Evolutionary conservation across 2,888 invertebrate species (phyloP).

Genomic region (Drosophila anomelani): DNA sequence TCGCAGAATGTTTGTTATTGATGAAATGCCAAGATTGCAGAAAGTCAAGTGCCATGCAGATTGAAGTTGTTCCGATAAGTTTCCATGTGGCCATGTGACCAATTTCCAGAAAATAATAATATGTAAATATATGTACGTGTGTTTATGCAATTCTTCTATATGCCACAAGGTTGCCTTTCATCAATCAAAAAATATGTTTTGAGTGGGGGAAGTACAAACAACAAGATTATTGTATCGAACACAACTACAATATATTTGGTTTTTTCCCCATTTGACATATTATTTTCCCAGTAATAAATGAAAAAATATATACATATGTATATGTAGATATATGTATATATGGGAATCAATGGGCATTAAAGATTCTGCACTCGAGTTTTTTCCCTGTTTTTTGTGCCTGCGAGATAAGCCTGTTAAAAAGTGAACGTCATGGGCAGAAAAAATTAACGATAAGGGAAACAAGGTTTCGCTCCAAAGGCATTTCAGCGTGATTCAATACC

Average conservation of each 20-base stretch:
- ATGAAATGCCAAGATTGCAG: slow-evolving; percentile 59
- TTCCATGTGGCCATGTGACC: slow-evolving; percentile 15
- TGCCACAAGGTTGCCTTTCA: background rate
- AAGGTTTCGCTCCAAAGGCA: slow-evolving; percentile 33
- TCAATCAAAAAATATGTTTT: slow-evolving; percentile 5
- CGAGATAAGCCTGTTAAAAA: slow-evolving; percentile 54
- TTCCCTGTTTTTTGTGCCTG: slow-evolving; percentile 9
- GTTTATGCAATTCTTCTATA: slow-evolving; percentile 3
- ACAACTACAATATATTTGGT: slow-evolving; percentile 3
- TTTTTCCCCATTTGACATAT: background rate
- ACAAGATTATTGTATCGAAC: background rate
- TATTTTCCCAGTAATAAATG: slow-evolving; percentile 6
- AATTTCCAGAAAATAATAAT: background rate
- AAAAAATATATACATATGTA: background rate
- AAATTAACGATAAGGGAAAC: slow-evolving; percentile 40
- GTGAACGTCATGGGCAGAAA: slow-evolving; percentile 55
- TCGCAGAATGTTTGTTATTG: slow-evolving; percentile 27
- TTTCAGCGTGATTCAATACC: slow-evolving; percentile 36
- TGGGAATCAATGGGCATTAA: slow-evolving; percentile 23
- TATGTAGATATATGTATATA: background rate
- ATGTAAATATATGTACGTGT: slow-evolving; percentile 7
- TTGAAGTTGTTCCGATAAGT: slow-evolving; percentile 9
- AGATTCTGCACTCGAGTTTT: slow-evolving; percentile 26
- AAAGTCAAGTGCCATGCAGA: slow-evolving; percentile 16
- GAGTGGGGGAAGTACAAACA: background rate